phyloP scores from a whole-genome alignment of 53 echinoderm and acorn worm genomes.

The Astropecten irregularis region DNA sequence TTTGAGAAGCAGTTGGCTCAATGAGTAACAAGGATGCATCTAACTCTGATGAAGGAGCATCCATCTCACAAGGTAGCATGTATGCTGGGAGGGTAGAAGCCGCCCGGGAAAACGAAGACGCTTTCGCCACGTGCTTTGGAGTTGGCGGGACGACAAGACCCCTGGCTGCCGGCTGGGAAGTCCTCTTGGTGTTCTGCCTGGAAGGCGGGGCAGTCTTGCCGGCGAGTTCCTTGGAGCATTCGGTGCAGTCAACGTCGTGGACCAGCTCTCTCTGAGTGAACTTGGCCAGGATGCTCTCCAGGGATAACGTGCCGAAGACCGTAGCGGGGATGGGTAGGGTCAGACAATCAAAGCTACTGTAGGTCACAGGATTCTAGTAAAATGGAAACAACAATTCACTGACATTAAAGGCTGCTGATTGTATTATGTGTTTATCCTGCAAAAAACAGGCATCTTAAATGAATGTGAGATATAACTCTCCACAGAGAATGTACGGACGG shows the following conservation, averaged over 20 bases:
- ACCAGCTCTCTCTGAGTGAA: constrained; percentile 85
- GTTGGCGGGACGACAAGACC: background rate
- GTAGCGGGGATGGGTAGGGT: constrained; percentile 76
- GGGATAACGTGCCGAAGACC: constrained; percentile 70
- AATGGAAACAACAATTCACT: too few species aligned
- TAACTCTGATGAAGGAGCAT: too few species aligned
- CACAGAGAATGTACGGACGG: too few species aligned
- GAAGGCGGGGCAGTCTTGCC: background rate
- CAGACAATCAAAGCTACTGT: constrained; percentile 90
- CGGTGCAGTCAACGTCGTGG: constrained; percentile 84
- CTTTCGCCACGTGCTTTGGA: background rate
- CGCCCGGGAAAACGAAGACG: background rate
- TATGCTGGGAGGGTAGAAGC: background rate
- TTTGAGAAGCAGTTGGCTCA: too few species aligned
- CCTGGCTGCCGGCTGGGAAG: background rate
- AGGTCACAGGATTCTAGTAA: constrained; percentile 85
- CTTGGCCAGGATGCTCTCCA: constrained; percentile 71
- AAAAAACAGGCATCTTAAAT: too few species aligned
- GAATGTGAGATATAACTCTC: too few species aligned
- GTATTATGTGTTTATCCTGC: too few species aligned
- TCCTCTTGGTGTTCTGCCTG: background rate
- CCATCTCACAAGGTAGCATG: too few species aligned
- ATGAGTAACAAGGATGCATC: too few species aligned
- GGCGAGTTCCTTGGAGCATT: constrained; percentile 67
- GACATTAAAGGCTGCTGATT: too few species aligned